These are phyloP conservation scores for Drosophila mauritiana DNA, from an alignment of 1,140 invertebrate genomes.

Conservation along the genomic window DNA sequence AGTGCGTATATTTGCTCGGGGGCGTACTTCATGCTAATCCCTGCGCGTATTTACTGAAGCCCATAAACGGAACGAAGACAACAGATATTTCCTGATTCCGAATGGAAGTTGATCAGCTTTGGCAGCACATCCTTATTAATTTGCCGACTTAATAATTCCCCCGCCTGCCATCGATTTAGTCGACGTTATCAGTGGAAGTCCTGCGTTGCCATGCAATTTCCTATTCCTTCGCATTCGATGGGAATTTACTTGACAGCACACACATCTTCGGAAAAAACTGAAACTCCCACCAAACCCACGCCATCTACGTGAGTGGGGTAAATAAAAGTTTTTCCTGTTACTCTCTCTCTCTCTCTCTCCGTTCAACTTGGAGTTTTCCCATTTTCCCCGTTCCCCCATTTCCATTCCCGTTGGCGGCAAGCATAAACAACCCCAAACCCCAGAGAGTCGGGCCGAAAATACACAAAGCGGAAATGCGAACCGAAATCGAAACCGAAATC, in stretches of 20 bases:
- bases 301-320: slow-evolving; percentile 71
- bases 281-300: slow-evolving; percentile 10
- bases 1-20: slow-evolving; percentile 18
- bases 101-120: slow-evolving; percentile 10
- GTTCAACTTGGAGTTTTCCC: slow-evolving; percentile 49
- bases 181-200: slow-evolving; percentile 47
- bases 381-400: slow-evolving; percentile 8
- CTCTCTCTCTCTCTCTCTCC: slow-evolving; percentile 16
- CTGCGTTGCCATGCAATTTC: slow-evolving; percentile 53
- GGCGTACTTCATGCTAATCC: slow-evolving; percentile 11
- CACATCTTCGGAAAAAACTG: slow-evolving; percentile 10
- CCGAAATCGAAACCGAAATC: slow-evolving; percentile 67
- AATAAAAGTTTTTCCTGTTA: slow-evolving; percentile 65
- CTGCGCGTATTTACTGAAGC: background rate
- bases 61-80: background rate
- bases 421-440: slow-evolving; percentile 79
- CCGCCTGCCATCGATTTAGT: slow-evolving; percentile 23
- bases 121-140: slow-evolving; percentile 39
- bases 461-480: slow-evolving; percentile 57
- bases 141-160: slow-evolving; percentile 29
- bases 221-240: slow-evolving; percentile 61
- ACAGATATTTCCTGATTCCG: background rate
- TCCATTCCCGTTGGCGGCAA: slow-evolving; percentile 18
- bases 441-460: slow-evolving; percentile 49
- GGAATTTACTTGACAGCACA: slow-evolving; percentile 64